Percentiles rank a stretch among this genome's conserved stretches.
These are phyloP conservation scores for Chaetodon trifascialis DNA, from an alignment of 2,113 vertebrate genomes.

Conservation along the genomic window DNA sequence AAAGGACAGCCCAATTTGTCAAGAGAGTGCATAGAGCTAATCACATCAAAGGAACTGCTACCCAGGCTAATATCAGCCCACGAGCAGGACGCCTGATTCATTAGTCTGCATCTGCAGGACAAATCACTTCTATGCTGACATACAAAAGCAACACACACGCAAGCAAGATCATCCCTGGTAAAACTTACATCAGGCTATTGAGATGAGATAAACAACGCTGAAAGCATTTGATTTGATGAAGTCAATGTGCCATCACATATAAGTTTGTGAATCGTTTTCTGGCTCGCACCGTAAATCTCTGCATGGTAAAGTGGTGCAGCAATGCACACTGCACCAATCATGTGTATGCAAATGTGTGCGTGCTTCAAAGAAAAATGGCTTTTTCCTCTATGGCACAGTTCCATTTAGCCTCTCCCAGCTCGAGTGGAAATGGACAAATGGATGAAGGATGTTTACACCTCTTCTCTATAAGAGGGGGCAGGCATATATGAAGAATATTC, in stretches of 20 bases:
- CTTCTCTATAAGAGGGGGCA: constrained; percentile 23
- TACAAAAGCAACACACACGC: constrained; percentile 59
- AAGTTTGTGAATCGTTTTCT: constrained; percentile 29
- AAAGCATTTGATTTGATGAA: constrained; percentile 45
- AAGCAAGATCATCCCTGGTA: constrained; percentile 27
- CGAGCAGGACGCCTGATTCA: constrained; percentile 77
- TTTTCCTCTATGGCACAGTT: constrained; percentile 37
- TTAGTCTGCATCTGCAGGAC: constrained; percentile 80
- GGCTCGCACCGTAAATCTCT: constrained; percentile 30
- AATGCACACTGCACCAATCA: constrained; percentile 52
- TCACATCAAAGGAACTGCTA: constrained; percentile 82
- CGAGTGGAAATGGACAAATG: constrained; percentile 51
- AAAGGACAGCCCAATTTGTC: constrained; percentile 82
- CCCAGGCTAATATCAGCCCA: constrained; percentile 77
- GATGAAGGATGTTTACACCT: constrained; percentile 48
- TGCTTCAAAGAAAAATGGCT: constrained; percentile 59
- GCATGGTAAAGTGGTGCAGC: constrained; percentile 35
- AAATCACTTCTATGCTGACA: constrained; percentile 75
- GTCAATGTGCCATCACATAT: constrained; percentile 40
- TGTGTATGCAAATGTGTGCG: constrained; percentile 61
- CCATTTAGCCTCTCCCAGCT: constrained; percentile 42
- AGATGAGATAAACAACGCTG: constrained; percentile 47
- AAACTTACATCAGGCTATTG: constrained; percentile 13
- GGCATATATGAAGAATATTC: constrained; percentile 46
- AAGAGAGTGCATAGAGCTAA: constrained; percentile 79